phyloP scores from a whole-genome alignment of 2,113 vertebrate genomes.

The Probosciger aterrimus region DNA sequence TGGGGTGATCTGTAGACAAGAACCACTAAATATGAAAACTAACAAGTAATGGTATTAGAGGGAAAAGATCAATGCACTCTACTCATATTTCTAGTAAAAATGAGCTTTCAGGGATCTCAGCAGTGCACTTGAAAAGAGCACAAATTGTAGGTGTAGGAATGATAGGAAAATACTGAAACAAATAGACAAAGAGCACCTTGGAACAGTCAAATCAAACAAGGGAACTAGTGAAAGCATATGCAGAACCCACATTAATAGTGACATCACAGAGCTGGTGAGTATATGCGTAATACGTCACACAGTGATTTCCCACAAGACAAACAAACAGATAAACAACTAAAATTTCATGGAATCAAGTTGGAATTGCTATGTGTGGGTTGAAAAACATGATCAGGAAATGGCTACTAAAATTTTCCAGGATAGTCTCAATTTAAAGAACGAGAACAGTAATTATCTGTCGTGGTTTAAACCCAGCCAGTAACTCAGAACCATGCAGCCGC shows the following conservation, averaged over 20 bases:
- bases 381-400: neutral
- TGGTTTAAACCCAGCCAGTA: neutral
- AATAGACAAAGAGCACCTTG: neutral
- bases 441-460: neutral
- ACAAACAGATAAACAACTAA: neutral
- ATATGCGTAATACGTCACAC: neutral
- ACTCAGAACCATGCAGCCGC: neutral
- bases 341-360: neutral
- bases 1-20: neutral
- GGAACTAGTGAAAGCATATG: neutral
- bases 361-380: neutral
- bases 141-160: neutral
- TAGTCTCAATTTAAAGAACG: neutral
- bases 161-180: neutral
- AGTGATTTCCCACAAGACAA: neutral
- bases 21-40: neutral
- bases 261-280: neutral
- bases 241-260: neutral
- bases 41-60: neutral
- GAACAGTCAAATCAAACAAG: neutral
- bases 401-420: neutral
- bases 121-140: neutral
- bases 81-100: neutral
- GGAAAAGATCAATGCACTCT: neutral
- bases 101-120: neutral